Evolutionary conservation across 2,888 invertebrate species (phyloP).

Genomic region (Hypolimnas misippus): DNA sequence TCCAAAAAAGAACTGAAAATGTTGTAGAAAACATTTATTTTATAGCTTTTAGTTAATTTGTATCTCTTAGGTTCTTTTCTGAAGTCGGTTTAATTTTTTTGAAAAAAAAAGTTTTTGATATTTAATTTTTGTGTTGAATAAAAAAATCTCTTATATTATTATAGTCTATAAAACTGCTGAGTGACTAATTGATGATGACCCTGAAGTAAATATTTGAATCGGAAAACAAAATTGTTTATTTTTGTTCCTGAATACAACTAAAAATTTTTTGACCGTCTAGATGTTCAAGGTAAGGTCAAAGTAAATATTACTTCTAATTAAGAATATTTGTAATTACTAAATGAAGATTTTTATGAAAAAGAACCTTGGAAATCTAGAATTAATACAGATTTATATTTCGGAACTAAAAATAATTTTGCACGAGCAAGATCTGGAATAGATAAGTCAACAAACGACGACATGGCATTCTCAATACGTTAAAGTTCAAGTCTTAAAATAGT

Average conservation of each 20-base stretch:
- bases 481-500: constrained; percentile 62
- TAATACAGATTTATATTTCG: background rate
- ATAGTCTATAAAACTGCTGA: background rate
- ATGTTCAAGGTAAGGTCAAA: constrained; percentile 13
- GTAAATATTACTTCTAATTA: background rate
- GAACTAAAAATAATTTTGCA: constrained; percentile 36
- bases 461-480: constrained; percentile 49
- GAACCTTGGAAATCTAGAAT: background rate
- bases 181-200: background rate
- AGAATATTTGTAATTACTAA: background rate
- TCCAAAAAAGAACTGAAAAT: too few relatives aligned
- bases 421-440: constrained; percentile 58
- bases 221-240: background rate
- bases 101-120: too few relatives aligned
- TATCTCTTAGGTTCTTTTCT: too few relatives aligned
- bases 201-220: background rate
- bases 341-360: too few relatives aligned
- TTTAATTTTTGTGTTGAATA: too few relatives aligned
- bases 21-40: too few relatives aligned
- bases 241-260: background rate
- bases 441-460: constrained; percentile 53
- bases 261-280: background rate
- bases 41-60: too few relatives aligned
- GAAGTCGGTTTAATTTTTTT: too few relatives aligned
- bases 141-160: too few relatives aligned